Base-by-base conservation (phyloP, 64 coral and sea anemone genomes). In the Dendrophyllia cribrosa region DNA sequence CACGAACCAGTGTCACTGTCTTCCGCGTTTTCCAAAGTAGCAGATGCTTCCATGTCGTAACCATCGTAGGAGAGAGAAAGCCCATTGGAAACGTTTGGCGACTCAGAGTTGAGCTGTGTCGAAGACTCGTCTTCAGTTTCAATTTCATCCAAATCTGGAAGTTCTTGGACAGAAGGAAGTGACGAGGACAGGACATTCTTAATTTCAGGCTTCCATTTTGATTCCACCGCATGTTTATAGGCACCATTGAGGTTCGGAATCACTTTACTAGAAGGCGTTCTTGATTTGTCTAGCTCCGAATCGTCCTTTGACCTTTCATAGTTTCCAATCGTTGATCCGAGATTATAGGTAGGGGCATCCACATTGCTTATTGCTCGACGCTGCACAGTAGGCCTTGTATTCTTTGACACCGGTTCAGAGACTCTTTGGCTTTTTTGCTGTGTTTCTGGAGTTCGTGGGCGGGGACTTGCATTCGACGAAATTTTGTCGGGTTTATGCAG, bases 1-100 rank as follows among this genome's bases (percentile, higher is more conserved):
- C 60, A 68, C 15, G 60, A 68, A 47, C 63, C 61, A 48, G 63
- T 49, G 61, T 84, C 80, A 63, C 34, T 67, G 20, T 84, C 43
- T 50, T 6, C 6, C n/a, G 65, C 80, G 44, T 84, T 49, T 50
- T 67, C 25, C 17, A 68, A 50, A 16, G 4, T 24, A 22, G 3
- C 43, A 24, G 80, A 50, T 60, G 44, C 19, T 0, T 84, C 46
- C 61, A 23, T 21, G 43, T 50, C 15, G 16, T 5, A 60, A 7
- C 0, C 8, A 46, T 64, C 46, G 46, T 20, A 24, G 16, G 60
- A 46, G 15, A 15, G 1, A 21, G 62, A 51, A 25, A 45, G 25
- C 7, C 64, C 17, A 48, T 68, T 84, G 19, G 20, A n/a, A 11
- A 24, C 43, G 9, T 24, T 56, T 56, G n/a, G 20, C 24, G 17